phyloP scores from a whole-genome alignment of 2,113 vertebrate genomes.

The Toxotes jaculatrix region DNA sequence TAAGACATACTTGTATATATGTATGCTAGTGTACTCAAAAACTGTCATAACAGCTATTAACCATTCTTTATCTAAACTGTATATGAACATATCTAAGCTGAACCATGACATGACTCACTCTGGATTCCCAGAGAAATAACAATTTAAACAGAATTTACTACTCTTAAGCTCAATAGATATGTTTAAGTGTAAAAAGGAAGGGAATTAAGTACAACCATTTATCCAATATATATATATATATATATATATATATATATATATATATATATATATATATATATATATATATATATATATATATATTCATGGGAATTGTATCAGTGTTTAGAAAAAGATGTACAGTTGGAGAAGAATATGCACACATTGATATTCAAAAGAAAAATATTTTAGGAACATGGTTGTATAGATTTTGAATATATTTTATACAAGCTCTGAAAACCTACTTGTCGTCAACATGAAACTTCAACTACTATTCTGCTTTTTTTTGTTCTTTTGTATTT shows the following conservation, averaged over 20 bases:
- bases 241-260: no score
- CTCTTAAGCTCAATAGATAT: not conserved
- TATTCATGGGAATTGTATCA: not conserved
- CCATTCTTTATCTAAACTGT: not conserved
- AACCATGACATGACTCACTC: not conserved
- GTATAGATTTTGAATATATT: not conserved
- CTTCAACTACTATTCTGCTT: no score
- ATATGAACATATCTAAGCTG: not conserved
- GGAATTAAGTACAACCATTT: not conserved
- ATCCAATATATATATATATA: no score
- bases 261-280: no score
- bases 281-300: no score
- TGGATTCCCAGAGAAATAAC: no score
- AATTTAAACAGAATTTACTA: not conserved
- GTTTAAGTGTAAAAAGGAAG: not conserved
- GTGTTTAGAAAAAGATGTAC: not conserved
- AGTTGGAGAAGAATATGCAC: not conserved
- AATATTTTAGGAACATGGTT: not conserved
- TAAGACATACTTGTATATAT: not conserved
- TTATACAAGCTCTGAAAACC: no score
- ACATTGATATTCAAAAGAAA: conserved; percentile 10
- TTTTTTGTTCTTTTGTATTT: not conserved
- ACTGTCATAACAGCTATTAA: not conserved
- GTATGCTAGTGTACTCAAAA: not conserved
- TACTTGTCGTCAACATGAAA: no score